These are phyloP conservation scores for Caenorhabditis virilis DNA, from an alignment of 2,888 invertebrate species.

Conservation along the genomic window DNA sequence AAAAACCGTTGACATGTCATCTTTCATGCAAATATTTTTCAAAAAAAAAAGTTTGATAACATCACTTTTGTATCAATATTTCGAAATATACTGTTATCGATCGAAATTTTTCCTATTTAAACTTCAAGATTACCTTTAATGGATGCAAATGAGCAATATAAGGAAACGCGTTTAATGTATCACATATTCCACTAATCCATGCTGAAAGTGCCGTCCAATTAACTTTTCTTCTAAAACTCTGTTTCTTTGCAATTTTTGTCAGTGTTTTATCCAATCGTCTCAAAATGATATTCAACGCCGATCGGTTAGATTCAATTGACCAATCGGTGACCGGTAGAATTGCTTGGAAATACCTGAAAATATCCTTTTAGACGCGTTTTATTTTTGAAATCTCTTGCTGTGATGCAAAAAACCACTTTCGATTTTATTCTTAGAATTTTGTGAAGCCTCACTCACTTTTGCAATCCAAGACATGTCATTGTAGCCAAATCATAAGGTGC, in stretches of 20 bases:
- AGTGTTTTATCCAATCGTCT: slow-evolving; percentile 93
- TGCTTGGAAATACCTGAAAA: slow-evolving; percentile 70
- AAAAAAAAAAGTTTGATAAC: no score
- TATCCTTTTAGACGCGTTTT: no score
- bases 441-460: no score
- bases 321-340: slow-evolving; percentile 92
- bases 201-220: slow-evolving; percentile 97
- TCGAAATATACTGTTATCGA: no score
- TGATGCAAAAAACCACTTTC: no score
- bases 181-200: slow-evolving; percentile 83
- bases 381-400: background rate
- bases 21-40: no score
- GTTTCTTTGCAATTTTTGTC: slow-evolving; percentile 74
- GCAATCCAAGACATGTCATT: slow-evolving; percentile 79
- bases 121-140: slow-evolving; percentile 78
- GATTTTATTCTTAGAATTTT: background rate
- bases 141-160: slow-evolving; percentile 93
- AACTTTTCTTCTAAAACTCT: slow-evolving; percentile 76
- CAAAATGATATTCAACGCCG: slow-evolving; percentile 87
- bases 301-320: slow-evolving; percentile 88
- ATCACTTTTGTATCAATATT: no score
- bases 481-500: slow-evolving; percentile 96
- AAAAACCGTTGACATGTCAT: no score
- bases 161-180: slow-evolving; percentile 88
- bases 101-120: no score